Conservation (phyloP, 2,797 vertebrate genomes). For the Otolemur crassicaudatus region DNA sequence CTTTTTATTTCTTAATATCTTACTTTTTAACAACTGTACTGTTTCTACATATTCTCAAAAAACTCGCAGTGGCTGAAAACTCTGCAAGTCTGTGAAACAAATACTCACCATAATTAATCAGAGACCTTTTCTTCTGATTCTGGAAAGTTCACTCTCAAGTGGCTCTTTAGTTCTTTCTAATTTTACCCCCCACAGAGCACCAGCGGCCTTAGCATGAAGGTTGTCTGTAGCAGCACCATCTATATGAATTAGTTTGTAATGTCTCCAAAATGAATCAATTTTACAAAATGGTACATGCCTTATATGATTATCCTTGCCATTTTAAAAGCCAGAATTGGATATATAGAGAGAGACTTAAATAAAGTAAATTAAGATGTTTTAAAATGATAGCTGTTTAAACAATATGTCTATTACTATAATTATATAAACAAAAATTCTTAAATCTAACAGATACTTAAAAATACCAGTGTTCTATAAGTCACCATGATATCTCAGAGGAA, state of each 20-base stretch:
- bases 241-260: not conserved
- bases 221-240: not conserved
- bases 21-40: not conserved
- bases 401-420: not conserved
- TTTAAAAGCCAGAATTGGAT: not conserved
- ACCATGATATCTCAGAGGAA: not conserved
- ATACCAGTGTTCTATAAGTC: not conserved
- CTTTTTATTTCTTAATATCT: not conserved
- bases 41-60: not conserved
- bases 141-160: not conserved
- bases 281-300: not conserved
- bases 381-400: not conserved
- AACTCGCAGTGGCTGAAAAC: not conserved
- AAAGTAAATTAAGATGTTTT: not conserved
- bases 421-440: not conserved
- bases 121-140: not conserved
- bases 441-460: not conserved
- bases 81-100: not conserved
- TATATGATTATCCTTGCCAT: not conserved
- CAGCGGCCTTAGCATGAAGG: not conserved
- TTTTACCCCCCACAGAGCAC: not conserved
- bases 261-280: not conserved
- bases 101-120: not conserved
- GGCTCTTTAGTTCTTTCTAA: not conserved
- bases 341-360: not conserved